A percentile compares a stretch with the other conserved stretches of the same genome.
These are phyloP conservation scores for Urocynchramus pylzowi DNA, from an alignment of 2,113 vertebrate species.

Conservation along the genomic window DNA sequence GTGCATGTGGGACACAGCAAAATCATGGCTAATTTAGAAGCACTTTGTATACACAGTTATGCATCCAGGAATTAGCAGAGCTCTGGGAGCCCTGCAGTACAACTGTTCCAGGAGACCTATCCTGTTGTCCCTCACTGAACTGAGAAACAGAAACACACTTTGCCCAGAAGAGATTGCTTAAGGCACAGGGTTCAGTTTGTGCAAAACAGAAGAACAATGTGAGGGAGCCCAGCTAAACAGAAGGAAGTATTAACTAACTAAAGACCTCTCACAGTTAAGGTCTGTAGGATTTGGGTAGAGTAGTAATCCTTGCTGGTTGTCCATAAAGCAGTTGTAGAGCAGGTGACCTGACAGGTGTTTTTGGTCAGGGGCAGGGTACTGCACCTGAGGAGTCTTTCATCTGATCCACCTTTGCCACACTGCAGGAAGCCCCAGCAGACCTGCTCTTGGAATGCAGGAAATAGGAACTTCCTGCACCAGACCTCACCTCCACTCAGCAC, in stretches of 20 bases:
- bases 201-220: not conserved
- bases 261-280: not conserved
- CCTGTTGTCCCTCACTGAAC: not conserved
- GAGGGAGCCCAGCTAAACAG: not conserved
- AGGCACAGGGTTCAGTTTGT: not conserved
- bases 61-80: not conserved
- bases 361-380: not conserved
- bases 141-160: not conserved
- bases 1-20: not conserved
- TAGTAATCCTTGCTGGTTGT: not conserved
- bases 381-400: not conserved
- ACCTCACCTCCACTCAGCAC: not conserved
- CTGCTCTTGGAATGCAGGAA: not conserved
- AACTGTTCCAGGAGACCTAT: not conserved
- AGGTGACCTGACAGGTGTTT: not conserved
- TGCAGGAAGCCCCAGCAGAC: not conserved
- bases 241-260: not conserved
- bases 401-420: not conserved
- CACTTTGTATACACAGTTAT: not conserved
- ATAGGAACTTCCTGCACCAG: not conserved
- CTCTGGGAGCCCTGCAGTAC: not conserved
- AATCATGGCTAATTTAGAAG: not conserved
- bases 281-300: not conserved
- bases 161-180: not conserved
- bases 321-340: not conserved